Evolutionary conservation across 1,140 invertebrate genomes (phyloP), one percentile per base, ranked within the genome.

Genomic region (Nautilus pompilius): DNA sequence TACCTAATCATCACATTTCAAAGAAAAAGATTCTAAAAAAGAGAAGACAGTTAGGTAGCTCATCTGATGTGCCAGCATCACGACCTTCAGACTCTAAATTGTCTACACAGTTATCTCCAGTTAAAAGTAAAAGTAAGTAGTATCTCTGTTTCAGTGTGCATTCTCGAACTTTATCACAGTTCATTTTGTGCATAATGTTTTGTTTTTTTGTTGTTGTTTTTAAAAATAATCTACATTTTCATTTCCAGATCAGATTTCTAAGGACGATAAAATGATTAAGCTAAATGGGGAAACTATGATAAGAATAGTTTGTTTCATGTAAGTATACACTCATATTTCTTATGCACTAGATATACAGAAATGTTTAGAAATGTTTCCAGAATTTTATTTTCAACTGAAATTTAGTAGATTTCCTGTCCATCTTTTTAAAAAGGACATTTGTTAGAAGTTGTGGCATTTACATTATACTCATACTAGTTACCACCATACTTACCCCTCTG

Each of bases 231-330:
- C n/a, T 24, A 5, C 20, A 22, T 26, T 54, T 15, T 51, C 49
- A 51, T 51, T 22, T 62, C n/a, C 69, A 71, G 69, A 41, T 30
- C 55, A 32, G 20, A n/a, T 51, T 0, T 17, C 58, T 17, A 67
- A 59, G 49, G 69, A 71, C 41, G 73, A 75, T 5, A 65, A 58
- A 26, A 54, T 71, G 20, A 60, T 72, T 17, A 71, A 70, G 48
- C 48, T 75, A 20, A 74, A 77, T 58, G 73, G 69, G 8, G 69
- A 78, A 29, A 65, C 71, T 10, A 36, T 78, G 55, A 74, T 78
- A 33, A 45, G 73, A 41, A 62, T 76, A 17, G 70, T 78, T 33
- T 46, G 67, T 64, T 65, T 74, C 48, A 64, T 76, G 76, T 78
- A 73, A 74, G 76, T 75, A 53, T 55, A 24, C 6, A 33, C 26